Base-by-base conservation (phyloP, 2,113 vertebrate species). In the Camelus bactrianus region DNA sequence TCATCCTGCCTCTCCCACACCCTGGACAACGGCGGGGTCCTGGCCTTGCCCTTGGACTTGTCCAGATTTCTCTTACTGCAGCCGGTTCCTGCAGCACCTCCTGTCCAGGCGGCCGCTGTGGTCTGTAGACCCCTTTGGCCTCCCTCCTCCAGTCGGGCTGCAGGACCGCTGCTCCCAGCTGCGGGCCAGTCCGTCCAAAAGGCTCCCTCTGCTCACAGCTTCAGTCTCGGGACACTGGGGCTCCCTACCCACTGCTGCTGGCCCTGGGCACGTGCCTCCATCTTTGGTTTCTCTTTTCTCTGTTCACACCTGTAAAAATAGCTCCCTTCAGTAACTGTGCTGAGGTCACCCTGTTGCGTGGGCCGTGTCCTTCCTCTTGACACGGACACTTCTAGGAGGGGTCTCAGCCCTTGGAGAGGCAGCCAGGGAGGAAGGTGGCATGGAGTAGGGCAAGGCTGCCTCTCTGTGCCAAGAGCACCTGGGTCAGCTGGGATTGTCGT, bases 321-420 rank as follows among this genome's bases (percentile, higher is more conserved):
- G 28, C 28, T 30, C 50, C 16, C 2, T 17, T 64, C 11, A 13
- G 16, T 4, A 19, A 48, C 2, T 5, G 6, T 12, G 42, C 87
- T 30, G 0, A 0, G 38, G 2, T 5, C 5, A 6, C 32, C 48
- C 10, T n/a, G 3, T 15, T 0, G 12, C 2, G 15, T 1, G 35
- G 12, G 3, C 35, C 4, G 32, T 16, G 83, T 20, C 73, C 0
- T 11, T 15, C 15, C 15, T 50, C 7, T 8, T 48, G 32, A 3
- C 4, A 6, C 4, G 11, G 16, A 3, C 30, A 58, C 60, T 16
- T 46, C 38, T 3, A 20, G n/a, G n/a, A 8, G 4, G 26, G 48
- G 46, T 13, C 69, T 62, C 50, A 4, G 77, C 22, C 17, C 62
- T 6, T 2, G 15, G 52, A 35, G 19, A 84, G 2, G 46, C 7